phyloP scores from a whole-genome alignment of 2,797 vertebrate species.

The Macropodus opercularis region DNA sequence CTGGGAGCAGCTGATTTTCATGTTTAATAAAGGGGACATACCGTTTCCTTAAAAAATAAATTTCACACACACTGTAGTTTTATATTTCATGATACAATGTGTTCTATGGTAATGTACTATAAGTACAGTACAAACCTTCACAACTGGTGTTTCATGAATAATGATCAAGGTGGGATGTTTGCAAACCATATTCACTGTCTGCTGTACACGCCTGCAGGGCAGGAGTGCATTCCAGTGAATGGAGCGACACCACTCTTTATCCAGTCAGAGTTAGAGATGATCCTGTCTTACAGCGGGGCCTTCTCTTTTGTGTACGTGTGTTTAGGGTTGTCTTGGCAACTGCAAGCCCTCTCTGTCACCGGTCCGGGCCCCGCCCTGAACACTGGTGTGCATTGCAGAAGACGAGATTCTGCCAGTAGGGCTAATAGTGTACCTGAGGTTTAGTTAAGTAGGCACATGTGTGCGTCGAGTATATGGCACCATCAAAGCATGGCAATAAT shows the following conservation, averaged over 20 bases:
- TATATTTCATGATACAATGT: conserved; percentile 7
- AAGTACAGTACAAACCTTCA: conserved; percentile 47
- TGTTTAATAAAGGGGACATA: conserved; percentile 6
- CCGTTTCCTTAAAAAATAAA: conserved; percentile 3
- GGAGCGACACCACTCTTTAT: conserved; percentile 67
- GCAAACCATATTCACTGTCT: conserved; percentile 53
- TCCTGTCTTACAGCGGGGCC: conserved; percentile 59
- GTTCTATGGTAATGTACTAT: conserved; percentile 1
- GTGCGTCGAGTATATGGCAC: conserved; percentile 63
- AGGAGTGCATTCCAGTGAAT: conserved; percentile 68
- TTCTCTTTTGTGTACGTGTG: conserved; percentile 74
- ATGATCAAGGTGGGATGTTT: conserved; percentile 68
- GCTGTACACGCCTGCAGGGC: conserved; percentile 62
- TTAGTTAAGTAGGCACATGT: conserved; percentile 64
- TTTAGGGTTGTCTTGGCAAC: conserved; percentile 74
- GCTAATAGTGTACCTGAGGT: conserved; percentile 71
- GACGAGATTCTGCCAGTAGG: conserved; percentile 52
- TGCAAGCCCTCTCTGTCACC: conserved; percentile 31
- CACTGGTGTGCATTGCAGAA: conserved; percentile 31
- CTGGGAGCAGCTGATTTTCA: conserved; percentile 10
- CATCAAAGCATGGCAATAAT: conserved; percentile 83
- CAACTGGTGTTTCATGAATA: conserved; percentile 68
- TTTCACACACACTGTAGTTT: background rate
- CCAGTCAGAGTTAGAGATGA: conserved; percentile 77
- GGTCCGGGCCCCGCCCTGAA: conserved; percentile 51